phyloP scores from a whole-genome alignment of 2,797 vertebrate species.

The Ctenochaetus hawaiiensis region DNA sequence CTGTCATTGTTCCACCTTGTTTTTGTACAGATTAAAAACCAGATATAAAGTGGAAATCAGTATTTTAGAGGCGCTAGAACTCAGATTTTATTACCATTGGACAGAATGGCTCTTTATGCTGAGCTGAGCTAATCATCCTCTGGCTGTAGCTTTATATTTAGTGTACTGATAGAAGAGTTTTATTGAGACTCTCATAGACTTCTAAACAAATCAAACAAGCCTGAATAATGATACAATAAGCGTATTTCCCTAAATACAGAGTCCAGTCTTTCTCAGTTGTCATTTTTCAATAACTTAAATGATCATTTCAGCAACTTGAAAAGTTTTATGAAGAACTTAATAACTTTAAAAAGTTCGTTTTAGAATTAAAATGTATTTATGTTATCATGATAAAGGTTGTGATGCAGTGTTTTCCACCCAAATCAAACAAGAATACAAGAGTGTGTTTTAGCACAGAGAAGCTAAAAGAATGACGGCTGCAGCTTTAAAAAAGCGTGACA shows the following conservation, averaged over 20 bases:
- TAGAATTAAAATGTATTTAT: not conserved
- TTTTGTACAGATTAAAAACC: not conserved
- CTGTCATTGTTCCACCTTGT: not conserved
- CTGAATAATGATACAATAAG: too few species aligned
- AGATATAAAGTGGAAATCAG: not conserved
- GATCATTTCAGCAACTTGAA: not conserved
- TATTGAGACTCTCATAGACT: not conserved
- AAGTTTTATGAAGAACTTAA: not conserved
- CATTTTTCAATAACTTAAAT: not conserved
- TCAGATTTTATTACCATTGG: not conserved
- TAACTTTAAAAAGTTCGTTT: not conserved
- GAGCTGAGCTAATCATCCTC: not conserved
- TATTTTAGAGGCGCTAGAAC: not conserved
- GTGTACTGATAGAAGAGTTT: not conserved
- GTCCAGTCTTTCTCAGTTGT: not conserved
- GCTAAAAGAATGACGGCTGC: not conserved
- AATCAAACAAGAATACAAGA: not conserved
- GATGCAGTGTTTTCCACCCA: slow-evolving; percentile 7
- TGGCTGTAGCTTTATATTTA: slow-evolving; percentile 2
- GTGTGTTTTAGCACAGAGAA: not conserved
- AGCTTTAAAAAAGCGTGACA: not conserved
- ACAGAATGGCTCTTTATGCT: not conserved
- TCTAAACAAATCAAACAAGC: too few species aligned
- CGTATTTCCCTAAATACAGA: not conserved
- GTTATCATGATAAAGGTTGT: not conserved